phyloP scores from a whole-genome alignment of 2,797 vertebrate species.

The Poecilia picta region DNA sequence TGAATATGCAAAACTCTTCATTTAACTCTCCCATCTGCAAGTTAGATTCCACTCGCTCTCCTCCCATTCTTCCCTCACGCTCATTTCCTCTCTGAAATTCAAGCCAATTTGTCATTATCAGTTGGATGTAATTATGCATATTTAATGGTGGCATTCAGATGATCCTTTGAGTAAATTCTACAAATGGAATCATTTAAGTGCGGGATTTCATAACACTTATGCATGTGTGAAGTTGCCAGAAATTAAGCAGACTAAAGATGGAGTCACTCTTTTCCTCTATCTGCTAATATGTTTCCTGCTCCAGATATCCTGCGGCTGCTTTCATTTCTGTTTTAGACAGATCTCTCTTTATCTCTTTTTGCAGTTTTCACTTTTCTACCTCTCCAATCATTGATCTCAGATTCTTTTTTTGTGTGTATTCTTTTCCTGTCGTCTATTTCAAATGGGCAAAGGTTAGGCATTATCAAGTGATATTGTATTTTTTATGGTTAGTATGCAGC shows the following conservation, averaged over 20 bases:
- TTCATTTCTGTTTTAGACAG: constrained; percentile 12
- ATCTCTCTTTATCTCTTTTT: background rate
- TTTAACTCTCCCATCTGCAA: constrained; percentile 59
- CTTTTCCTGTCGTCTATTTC: constrained; percentile 6
- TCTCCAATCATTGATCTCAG: constrained; percentile 27
- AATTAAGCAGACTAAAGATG: constrained; percentile 21
- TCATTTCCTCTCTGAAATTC: constrained; percentile 51
- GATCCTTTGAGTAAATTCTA: constrained; percentile 61
- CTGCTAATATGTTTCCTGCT: constrained; percentile 8
- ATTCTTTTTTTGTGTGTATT: constrained; percentile 1
- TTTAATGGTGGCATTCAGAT: constrained; percentile 54
- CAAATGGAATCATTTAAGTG: constrained; percentile 62
- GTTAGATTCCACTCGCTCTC: constrained; percentile 48
- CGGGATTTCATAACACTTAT: constrained; percentile 56
- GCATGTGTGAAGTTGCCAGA: constrained; percentile 42
- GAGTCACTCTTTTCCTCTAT: constrained; percentile 9
- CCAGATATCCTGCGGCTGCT: constrained; percentile 22
- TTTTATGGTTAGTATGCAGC: background rate
- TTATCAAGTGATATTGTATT: background rate
- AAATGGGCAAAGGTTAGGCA: constrained; percentile 31
- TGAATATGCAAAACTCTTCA: constrained; percentile 40
- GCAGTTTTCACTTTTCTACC: constrained; percentile 7
- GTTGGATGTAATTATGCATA: constrained; percentile 55
- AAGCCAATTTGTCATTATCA: constrained; percentile 68
- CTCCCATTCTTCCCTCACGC: constrained; percentile 33